phyloP scores from a whole-genome alignment of 2,113 vertebrate species.

The Lasiurus cinereus region DNA sequence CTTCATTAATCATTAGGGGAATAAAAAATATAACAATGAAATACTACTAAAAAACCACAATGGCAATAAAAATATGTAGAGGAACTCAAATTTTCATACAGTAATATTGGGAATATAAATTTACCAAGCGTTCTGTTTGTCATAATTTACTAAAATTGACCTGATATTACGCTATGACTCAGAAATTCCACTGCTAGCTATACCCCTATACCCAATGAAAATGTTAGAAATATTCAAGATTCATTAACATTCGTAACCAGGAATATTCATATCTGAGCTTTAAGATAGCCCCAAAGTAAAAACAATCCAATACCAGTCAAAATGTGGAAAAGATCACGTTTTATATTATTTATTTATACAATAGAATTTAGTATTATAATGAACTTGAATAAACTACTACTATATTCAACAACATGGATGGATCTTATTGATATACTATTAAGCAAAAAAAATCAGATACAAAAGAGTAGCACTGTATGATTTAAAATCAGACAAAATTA shows the following conservation, averaged over 20 bases:
- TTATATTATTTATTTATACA: background rate
- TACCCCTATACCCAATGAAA: background rate
- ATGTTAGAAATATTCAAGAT: background rate
- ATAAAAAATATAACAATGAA: background rate
- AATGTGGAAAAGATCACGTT: background rate
- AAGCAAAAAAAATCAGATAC: background rate
- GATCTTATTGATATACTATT: background rate
- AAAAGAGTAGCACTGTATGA: background rate
- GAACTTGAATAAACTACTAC: background rate
- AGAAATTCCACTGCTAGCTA: background rate
- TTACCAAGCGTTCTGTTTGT: background rate
- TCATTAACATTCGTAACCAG: background rate
- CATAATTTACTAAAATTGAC: background rate
- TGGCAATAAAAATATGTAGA: background rate
- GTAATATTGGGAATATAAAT: background rate
- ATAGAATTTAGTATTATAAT: background rate
- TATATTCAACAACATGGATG: background rate
- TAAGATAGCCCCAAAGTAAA: background rate
- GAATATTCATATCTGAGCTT: background rate
- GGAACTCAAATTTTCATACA: background rate
- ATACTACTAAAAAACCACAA: background rate
- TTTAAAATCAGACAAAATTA: background rate
- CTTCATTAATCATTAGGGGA: background rate
- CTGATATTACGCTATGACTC: background rate
- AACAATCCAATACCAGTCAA: background rate